Conservation (phyloP, 2,113 vertebrate species). For the Lepus timidus region DNA sequence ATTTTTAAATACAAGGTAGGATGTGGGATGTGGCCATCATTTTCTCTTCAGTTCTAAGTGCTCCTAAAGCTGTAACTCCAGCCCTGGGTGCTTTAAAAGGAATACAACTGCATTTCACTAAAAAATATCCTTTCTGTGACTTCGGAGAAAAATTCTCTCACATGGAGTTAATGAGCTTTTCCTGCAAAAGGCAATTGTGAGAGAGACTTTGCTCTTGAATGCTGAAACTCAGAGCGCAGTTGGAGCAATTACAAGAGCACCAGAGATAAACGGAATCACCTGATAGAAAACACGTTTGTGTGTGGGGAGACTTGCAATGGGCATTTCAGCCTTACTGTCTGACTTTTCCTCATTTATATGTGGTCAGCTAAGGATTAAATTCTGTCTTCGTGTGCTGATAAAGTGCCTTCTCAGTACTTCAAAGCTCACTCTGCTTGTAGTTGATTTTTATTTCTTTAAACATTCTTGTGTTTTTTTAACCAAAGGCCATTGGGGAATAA, state of each 20-base stretch:
- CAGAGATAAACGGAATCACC: neutral
- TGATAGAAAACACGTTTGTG: neutral
- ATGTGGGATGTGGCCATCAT: neutral
- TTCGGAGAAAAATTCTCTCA: conserved; percentile 40
- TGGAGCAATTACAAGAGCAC: neutral
- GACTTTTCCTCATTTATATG: conserved; percentile 50
- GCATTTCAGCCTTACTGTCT: neutral
- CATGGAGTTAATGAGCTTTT: conserved; percentile 63
- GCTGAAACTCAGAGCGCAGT: neutral
- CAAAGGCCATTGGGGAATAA: neutral
- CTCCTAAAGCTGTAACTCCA: conserved; percentile 26
- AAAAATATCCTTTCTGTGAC: conserved; percentile 56
- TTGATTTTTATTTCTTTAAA: conserved; percentile 13
- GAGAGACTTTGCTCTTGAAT: conserved; percentile 41
- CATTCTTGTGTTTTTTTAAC: neutral
- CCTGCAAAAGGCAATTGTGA: neutral
- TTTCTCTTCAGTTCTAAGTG: conserved; percentile 6
- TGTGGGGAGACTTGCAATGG: neutral
- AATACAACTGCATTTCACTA: conserved; percentile 68
- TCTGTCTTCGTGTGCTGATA: conserved; percentile 39
- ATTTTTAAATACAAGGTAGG: neutral
- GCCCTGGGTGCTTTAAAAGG: conserved; percentile 48
- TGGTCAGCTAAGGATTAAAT: conserved; percentile 9
- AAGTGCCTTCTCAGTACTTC: conserved; percentile 3
- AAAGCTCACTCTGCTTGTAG: neutral